Evolutionary conservation across 2,113 vertebrate genomes (phyloP), one percentile per base, ranked within the genome.

Genomic region (Microtus oregoni): DNA sequence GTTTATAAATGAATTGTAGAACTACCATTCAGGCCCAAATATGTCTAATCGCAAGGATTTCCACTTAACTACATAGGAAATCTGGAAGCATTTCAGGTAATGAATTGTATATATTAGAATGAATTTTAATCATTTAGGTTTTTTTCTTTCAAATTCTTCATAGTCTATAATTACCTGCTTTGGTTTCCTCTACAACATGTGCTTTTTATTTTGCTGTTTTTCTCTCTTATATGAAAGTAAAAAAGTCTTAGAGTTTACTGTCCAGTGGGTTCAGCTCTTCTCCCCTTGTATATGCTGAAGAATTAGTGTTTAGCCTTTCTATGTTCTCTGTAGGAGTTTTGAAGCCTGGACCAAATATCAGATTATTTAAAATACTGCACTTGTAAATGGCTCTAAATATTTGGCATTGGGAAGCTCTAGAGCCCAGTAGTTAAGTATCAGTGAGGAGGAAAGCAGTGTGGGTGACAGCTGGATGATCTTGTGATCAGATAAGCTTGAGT

Each of bases 141-240:
- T 95, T 92, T 94, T 95, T 11, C 35, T 96, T 94, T 92, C 19
- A 81, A 94, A 89, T 73, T 93, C 68, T 79, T 94, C 12, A 95
- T 87, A 91, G 90, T 70, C 72, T 89, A 3, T 78, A 93, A 86
- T 93, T 89, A 9, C 65, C 52, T 81, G 63, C 41, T 77, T 94
- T 91, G 78, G 30, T 3, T 91, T 92, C 95, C 9, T 8, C 15
- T 92, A 3, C 81, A 55, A 77, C 52, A 41, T 67, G 19, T 73
- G 86, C 2, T 73, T 13, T 76, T 92, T 68, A 61, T 87, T n/a
- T 89, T 20, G 44, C 26, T 3, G 68, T n/a, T 72, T 89, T 85
- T n/a, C 9, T 88, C n/a, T 70, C 50, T 3, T 92, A 10, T 50
- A 77, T 76, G 35, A 86, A 44, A 85, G 17, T 78, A 26, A 90